Evolutionary conservation across 2,113 vertebrate genomes (phyloP).

Genomic region (Aramus guarauna): DNA sequence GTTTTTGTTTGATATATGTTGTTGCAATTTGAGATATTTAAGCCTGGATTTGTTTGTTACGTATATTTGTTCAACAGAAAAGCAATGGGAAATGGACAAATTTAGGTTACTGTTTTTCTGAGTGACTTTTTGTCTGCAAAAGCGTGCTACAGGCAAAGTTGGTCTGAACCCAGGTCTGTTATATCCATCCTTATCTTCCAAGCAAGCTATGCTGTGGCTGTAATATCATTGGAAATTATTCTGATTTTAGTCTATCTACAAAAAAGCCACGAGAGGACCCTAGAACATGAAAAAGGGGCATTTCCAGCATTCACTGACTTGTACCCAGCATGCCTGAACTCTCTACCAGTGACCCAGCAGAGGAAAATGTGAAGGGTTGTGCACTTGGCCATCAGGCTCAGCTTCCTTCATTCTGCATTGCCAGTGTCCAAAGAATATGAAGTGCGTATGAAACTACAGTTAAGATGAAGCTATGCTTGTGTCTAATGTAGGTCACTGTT

Average conservation of each 20-base stretch:
- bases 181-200: background rate
- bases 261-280: background rate
- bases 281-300: fast-evolving
- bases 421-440: background rate
- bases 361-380: background rate
- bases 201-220: background rate
- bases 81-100: background rate
- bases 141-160: background rate
- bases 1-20: background rate
- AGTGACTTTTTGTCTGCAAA: background rate
- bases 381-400: background rate
- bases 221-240: background rate
- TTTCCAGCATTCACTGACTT: background rate
- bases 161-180: background rate
- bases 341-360: background rate
- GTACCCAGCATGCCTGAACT: background rate
- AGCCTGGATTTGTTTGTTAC: background rate
- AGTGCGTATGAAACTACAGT: background rate
- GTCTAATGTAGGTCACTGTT: constrained; percentile 32
- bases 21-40: background rate
- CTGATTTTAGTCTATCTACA: background rate
- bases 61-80: background rate
- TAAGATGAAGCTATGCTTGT: background rate
- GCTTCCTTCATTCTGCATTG: background rate
- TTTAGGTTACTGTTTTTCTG: background rate